Evolutionary conservation across 2,797 vertebrate genomes (phyloP), one percentile per base, ranked within the genome.

Genomic region (Anas capensis): DNA sequence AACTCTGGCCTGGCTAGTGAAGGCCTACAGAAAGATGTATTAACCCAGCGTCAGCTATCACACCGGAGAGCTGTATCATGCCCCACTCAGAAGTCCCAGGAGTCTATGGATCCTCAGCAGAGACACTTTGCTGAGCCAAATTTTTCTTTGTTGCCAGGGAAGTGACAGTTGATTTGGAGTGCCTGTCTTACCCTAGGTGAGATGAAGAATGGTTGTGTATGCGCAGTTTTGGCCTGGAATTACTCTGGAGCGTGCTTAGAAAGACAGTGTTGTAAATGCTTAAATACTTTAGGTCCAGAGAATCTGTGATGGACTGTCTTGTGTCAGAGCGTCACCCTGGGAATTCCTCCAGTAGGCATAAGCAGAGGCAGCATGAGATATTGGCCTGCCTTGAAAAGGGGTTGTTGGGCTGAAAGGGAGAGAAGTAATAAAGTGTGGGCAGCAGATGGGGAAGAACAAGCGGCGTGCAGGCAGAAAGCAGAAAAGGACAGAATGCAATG

Each of bases 211-310:
- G 11, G 31, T 14, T 93, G 24, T 78, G 6, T 81, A 64, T 2
- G 11, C 14, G 51, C 26, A n/a, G 40, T 20, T 90, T 75, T 53
- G 11, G 6, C 73, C 80, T 78, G 31, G 36, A 93, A 93, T 88
- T 68, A 65, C 33, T 90, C 69, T 27, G 33, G 65, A 31, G 40
- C 61, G 49, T 57, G 21, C 65, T 54, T 71, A 76, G 31, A 86
- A 91, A 64, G 51, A 77, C 42, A 85, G 40, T 54, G 33, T 27
- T 81, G 24, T 90, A 95, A 90, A 92, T 36, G 73, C 56, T 54
- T 91, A 72, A 88, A 57, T 83, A 84, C 81, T 95, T 94, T 44
- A 83, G 57, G 33, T 83, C 54, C 24, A 53, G 53, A 90, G 31
- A 36, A 27, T 81, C 57, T 57, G 6, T 78, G 57, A 75, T 48